Evolutionary conservation across 2,113 vertebrate species (phyloP), one percentile per base, ranked within the genome.

Genomic region (Clarias magur): DNA sequence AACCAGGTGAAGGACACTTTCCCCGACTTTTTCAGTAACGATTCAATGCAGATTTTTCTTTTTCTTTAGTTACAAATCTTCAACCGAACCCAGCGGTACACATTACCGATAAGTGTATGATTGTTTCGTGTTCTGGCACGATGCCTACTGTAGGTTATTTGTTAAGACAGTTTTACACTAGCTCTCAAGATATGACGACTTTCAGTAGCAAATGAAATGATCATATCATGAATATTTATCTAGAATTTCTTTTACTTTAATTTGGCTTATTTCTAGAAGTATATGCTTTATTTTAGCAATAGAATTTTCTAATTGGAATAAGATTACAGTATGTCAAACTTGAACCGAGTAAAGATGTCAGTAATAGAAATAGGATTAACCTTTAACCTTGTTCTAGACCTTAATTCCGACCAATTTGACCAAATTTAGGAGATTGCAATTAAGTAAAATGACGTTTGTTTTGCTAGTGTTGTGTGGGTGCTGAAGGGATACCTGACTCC

Each of bases 401-500:
- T 38, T 38, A 38, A 38, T 38, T 38, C 34, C 34, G 34, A 38
- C 1, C 34, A 38, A 2, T n/a, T 17, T 10, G 10, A 53, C 11
- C 15, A n/a, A n/a, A 78, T 54, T 16, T 56, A 54, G 27, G 23
- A 57, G 27, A 12, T 12, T 4, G 27, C 34, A 8, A 59, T 17
- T 0, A 10, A 27, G 8, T 59, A 59, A 21, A 27, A n/a, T 78
- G 4, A 0, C 1, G 1, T 56, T 13, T 53, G 48, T 23, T 11
- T 23, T 72, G 3, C 7, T 19, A 56, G 81, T 70, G 27, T 79
- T 38, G 73, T 72, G 12, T 73, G 72, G 2, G 42, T 67, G 42
- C 38, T 54, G 60, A 21, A 57, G 15, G 25, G 17, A 62, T 85
- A 99, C 98, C 98, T 90, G 98, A 99, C 65, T 98, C 97, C 90